Base-by-base conservation (phyloP, 1,140 invertebrate species). In the Thaumatotibia leucotreta region DNA sequence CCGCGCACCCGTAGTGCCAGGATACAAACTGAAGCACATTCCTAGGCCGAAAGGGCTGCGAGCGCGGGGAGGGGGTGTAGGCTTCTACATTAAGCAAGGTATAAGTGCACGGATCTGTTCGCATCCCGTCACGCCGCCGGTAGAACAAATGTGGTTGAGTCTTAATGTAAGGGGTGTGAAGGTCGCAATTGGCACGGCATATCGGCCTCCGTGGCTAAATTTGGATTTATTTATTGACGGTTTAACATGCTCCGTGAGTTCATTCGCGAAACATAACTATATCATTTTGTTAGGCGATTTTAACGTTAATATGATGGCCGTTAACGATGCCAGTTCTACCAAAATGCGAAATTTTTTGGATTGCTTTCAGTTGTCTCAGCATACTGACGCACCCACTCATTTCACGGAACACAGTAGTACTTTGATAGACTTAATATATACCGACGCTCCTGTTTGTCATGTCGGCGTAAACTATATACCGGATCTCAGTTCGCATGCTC, bases 1-100 rank as follows among this genome's bases (percentile, higher is more conserved):
- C 91, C 93, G 68, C 93, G 93, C 39, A 85, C 39, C 39, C 4
- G 2, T 10, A 4, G 3, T 49, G 10, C 3, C 39, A 4, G 20
- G 20, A n/a, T 49, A 49, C 20, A n/a, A 2, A 4, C 39, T 49
- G 10, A n/a, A 20, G 10, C 39, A 49, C 20, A 10, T 49, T 20
- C 39, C 39, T 2, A 2, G 39, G 3, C 10, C 39, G 39, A 3
- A 2, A 4, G 39, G n/a, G 4, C 3, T 20, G 10, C 20, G 39
- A 3, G 2, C 39, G 39, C 2, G 39, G 4, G 39, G 39, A 3
- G 39, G 39, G 4, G 39, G 39, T 2, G 39, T 29, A 4, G 27
- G 27, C 2, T 29, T 29, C 8, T 29, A 29, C 8, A 29, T 29
- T 4, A 29, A 29, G 27, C 27, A 8, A 2, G 35, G 35, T 39